Evolutionary conservation across 2,797 vertebrate species (phyloP).

Genomic region (Rhinichthys osculus): DNA sequence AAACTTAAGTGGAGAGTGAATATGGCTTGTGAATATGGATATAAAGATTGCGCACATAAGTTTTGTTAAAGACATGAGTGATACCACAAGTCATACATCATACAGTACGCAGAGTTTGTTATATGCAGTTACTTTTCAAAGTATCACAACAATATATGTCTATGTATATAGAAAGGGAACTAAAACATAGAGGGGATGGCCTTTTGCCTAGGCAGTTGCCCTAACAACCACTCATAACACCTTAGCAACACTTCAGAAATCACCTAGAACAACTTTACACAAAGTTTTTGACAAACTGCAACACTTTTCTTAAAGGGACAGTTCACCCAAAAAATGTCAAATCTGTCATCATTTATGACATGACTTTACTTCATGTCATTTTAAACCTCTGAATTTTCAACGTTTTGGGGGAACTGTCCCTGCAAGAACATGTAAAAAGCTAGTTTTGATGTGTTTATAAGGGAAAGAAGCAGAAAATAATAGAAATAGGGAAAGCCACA

Average conservation of each 20-base stretch:
- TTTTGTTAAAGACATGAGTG: neutral
- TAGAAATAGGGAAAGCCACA: neutral
- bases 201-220: neutral
- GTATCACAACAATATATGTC: neutral
- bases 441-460: neutral
- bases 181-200: too few species aligned
- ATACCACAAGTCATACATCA: conserved; percentile 1
- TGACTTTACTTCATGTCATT: neutral
- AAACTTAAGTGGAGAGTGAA: neutral
- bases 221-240: neutral
- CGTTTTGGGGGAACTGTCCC: neutral
- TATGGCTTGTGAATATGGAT: neutral
- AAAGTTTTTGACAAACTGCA: neutral
- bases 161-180: too few species aligned
- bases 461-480: neutral
- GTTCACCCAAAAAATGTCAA: neutral
- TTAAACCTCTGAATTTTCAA: neutral
- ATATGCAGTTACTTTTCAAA: neutral
- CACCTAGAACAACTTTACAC: too few species aligned
- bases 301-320: neutral
- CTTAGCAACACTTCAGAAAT: too few species aligned
- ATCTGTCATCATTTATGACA: neutral
- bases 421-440: conserved; percentile 1
- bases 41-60: neutral
- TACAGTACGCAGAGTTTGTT: neutral